Percentiles rank a stretch among this genome's conserved stretches.
Conservation (phyloP, 1,140 invertebrate genomes). For the Formica exsecta region DNA sequence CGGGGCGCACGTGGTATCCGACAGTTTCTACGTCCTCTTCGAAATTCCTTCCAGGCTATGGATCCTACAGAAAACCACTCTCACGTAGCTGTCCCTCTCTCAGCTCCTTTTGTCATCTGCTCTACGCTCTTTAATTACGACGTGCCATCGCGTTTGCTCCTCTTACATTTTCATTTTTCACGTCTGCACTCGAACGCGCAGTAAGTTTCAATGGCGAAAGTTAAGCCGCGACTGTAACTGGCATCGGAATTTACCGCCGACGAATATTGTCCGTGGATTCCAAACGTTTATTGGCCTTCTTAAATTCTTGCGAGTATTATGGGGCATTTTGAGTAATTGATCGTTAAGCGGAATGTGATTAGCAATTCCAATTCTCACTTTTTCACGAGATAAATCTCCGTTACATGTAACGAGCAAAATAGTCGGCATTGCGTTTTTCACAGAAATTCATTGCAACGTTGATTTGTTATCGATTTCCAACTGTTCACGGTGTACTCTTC, state of each 20-base stretch:
- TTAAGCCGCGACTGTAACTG: conserved; percentile 41
- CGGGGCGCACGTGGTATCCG: conserved; percentile 11
- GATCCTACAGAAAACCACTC: not conserved
- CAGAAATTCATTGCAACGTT: not conserved
- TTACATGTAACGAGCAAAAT: not conserved
- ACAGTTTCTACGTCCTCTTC: conserved; percentile 12
- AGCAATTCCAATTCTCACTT: not conserved
- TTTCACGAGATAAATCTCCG: not conserved
- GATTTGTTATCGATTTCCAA: conserved; percentile 25
- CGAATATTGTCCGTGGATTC: conserved; percentile 26
- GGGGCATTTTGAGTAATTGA: conserved; percentile 25
- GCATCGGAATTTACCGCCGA: conserved; percentile 33
- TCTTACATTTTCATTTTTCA: conserved; percentile 53
- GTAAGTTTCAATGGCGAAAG: conserved; percentile 55
- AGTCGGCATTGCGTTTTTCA: not conserved
- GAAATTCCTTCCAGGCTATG: conserved; percentile 38
- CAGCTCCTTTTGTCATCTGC: conserved; percentile 36
- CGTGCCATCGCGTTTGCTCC: conserved; percentile 53
- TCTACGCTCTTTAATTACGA: conserved; percentile 48
- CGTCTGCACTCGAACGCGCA: conserved; percentile 27
- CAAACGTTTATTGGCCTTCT: conserved; percentile 31
- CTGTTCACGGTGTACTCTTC: not conserved
- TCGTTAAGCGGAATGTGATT: conserved; percentile 27
- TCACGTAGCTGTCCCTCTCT: conserved; percentile 16
- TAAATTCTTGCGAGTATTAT: not conserved